phyloP scores from a whole-genome alignment of 2,888 invertebrate species.

The Neoaliturus tenellus region DNA sequence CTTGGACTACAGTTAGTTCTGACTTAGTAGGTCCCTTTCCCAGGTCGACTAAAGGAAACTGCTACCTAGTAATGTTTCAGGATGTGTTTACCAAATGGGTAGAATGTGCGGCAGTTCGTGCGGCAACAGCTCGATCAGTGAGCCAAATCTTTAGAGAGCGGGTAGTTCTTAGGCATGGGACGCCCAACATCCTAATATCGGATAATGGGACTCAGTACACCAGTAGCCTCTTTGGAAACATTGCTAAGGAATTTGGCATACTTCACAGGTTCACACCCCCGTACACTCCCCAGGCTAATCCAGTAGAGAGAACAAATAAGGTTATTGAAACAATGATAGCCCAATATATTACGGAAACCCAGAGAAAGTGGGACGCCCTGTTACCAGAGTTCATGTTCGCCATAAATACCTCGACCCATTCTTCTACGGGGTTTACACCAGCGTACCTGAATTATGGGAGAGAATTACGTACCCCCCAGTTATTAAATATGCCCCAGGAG shows the following conservation, averaged over 20 bases:
- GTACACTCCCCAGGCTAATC: neutral
- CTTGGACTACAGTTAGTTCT: constrained; percentile 30
- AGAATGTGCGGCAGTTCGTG: neutral
- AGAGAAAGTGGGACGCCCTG: too few species aligned
- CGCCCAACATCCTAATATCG: neutral
- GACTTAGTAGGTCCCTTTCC: constrained; percentile 69
- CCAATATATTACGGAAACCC: neutral
- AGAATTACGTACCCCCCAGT: too few species aligned
- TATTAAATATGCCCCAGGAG: too few species aligned
- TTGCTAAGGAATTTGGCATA: neutral
- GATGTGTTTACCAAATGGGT: constrained; percentile 59
- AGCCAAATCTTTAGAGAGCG: neutral
- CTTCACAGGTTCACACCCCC: neutral
- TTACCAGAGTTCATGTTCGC: too few species aligned
- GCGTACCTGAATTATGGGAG: too few species aligned
- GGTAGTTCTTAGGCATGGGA: neutral
- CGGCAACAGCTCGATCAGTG: neutral
- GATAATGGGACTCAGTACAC: neutral
- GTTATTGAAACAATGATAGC: neutral
- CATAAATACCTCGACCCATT: too few species aligned
- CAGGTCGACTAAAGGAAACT: constrained; percentile 64
- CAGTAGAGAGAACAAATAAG: neutral
- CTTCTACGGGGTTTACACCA: too few species aligned
- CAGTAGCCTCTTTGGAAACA: neutral
- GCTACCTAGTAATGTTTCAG: constrained; percentile 65